These are phyloP conservation scores for Drosophila aff. DNA, from an alignment of 1,140 invertebrate genomes.

Conservation along the genomic window DNA sequence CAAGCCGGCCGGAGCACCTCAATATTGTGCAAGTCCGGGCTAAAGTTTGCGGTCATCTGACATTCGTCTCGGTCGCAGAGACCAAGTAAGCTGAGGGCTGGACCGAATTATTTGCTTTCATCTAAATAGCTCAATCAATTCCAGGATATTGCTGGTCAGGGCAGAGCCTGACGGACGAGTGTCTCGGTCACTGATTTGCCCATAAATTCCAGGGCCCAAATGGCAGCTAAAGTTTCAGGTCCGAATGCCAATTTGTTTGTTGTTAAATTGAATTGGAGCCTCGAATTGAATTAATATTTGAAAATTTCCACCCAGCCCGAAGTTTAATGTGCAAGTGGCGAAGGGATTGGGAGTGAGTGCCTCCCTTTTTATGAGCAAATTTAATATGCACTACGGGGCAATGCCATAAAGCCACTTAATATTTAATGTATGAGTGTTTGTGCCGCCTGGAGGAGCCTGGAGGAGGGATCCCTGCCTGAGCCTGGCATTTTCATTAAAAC, in stretches of 20 bases:
- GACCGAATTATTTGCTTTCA: slow-evolving; percentile 3
- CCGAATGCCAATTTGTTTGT: slow-evolving; percentile 34
- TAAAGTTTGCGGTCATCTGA: slow-evolving; percentile 34
- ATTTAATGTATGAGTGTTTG: slow-evolving; percentile 66
- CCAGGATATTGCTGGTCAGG: slow-evolving; percentile 18
- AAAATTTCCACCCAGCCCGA: slow-evolving; percentile 15
- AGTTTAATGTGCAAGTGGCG: slow-evolving; percentile 29
- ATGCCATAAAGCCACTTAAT: slow-evolving; percentile 68
- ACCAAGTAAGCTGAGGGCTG: slow-evolving; percentile 2
- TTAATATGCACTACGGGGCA: slow-evolving; percentile 67
- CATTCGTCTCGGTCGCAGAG: slow-evolving; percentile 10
- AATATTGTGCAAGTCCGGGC: slow-evolving; percentile 12
- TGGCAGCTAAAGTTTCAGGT: slow-evolving; percentile 35
- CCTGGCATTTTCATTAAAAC: slow-evolving; percentile 77
- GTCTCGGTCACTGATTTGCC: slow-evolving; percentile 34
- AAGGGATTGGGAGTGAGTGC: not conserved
- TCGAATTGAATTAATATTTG: slow-evolving; percentile 59
- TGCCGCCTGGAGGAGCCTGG: slow-evolving; percentile 2
- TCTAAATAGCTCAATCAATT: slow-evolving; percentile 46
- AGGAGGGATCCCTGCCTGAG: slow-evolving; percentile 40
- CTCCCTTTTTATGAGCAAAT: slow-evolving; percentile 41
- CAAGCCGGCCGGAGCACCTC: slow-evolving; percentile 26
- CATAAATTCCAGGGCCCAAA: slow-evolving; percentile 29
- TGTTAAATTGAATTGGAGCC: slow-evolving; percentile 57
- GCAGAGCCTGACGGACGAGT: slow-evolving; percentile 4